Evolutionary conservation across 2,888 invertebrate species (phyloP), one percentile per base, ranked within the genome.

Genomic region (Hyposoter dolosus): DNA sequence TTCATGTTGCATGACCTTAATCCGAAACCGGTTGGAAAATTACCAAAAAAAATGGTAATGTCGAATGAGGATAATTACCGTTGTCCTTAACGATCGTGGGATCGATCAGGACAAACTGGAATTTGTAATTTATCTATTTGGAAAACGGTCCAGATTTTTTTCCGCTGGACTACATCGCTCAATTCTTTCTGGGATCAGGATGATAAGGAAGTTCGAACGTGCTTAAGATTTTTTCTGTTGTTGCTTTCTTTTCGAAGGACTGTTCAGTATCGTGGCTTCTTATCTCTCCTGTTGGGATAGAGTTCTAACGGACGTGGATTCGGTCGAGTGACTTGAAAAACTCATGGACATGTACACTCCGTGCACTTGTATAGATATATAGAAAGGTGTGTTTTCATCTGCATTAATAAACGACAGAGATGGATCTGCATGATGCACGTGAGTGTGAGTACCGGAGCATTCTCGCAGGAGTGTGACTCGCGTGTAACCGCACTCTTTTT

Each of bases 241-340:
- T 66, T 43, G 32, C 45, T 56, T 45, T 56, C 56, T 32, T 40
- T 32, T 43, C 7, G 32, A 47, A 69, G n/a, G 12, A 56, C 53
- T 53, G 17, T 28, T 19, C 53, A 43, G n/a, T 45, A 60, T 68
- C 40, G 32, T 69, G 82, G 53, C 68, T 56, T 78, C 86, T 85
- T 81, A 85, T 83, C 84, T 76, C 76, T 69, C 66, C 23, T 40
- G 83, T 78, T 53, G 65, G 68, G 69, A 84, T 85, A 86, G 81
- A 84, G 69, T 81, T 79, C 85, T 88, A 88, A 88, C 88, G 85
- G 88, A 87, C 63, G 63, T 84, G 81, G 86, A 84, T 87, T 83
- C 83, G 88, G 86, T 88, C 85, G 86, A 88, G 74, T 88, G 88
- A 85, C 66, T 88, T 88, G 76, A 65, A 76, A 79, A 88, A 85